phyloP scores from a whole-genome alignment of 2,888 invertebrate genomes.

The Plebejus anna region DNA sequence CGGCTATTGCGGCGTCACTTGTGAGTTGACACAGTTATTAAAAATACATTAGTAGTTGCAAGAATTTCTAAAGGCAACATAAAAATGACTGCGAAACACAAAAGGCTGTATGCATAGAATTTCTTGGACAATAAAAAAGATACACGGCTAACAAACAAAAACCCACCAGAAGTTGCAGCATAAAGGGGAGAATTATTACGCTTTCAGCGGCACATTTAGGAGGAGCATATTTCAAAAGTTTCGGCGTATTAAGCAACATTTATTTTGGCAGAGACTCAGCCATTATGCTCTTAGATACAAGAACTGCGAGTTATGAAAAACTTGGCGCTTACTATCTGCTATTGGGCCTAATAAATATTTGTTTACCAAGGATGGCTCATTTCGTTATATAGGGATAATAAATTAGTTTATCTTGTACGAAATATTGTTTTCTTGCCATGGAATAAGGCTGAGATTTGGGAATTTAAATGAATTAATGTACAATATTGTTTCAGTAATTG shows the following conservation, averaged over 20 bases:
- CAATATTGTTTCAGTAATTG: too few relatives aligned
- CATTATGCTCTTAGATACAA: constrained; percentile 60
- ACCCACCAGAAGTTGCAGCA: constrained; percentile 60
- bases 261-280: constrained; percentile 77
- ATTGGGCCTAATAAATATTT: constrained; percentile 24
- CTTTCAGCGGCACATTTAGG: constrained; percentile 78
- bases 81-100: constrained; percentile 38
- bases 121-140: constrained; percentile 57
- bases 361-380: neutral
- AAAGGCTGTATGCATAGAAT: constrained; percentile 42
- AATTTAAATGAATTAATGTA: neutral
- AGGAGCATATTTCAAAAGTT: constrained; percentile 78
- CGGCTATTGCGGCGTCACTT: constrained; percentile 18
- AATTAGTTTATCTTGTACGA: neutral
- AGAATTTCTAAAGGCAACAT: constrained; percentile 34
- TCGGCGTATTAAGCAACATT: constrained; percentile 78
- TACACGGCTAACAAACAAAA: constrained; percentile 58
- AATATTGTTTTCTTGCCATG: neutral
- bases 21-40: constrained; percentile 32
- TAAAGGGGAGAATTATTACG: constrained; percentile 74
- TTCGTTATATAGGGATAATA: neutral
- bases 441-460: neutral
- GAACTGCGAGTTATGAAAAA: constrained; percentile 60
- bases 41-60: constrained; percentile 33
- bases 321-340: constrained; percentile 48